Conservation (phyloP, 2,888 invertebrate genomes). For the Uloborus plumipes region DNA sequence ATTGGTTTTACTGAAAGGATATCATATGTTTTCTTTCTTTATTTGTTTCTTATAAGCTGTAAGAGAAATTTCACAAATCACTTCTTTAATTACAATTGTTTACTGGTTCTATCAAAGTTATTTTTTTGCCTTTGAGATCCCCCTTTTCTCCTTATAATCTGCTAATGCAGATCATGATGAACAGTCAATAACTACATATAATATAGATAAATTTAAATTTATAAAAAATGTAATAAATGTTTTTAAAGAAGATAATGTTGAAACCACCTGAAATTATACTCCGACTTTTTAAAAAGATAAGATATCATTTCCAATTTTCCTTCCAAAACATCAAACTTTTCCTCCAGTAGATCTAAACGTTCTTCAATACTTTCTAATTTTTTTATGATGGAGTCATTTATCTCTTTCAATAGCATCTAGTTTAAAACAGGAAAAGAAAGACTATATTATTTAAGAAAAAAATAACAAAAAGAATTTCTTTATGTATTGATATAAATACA, state of each 20-base stretch:
- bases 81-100: too few relatives aligned
- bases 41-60: too few relatives aligned
- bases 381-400: slow-evolving; percentile 23
- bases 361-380: slow-evolving; percentile 41
- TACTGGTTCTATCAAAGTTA: too few relatives aligned
- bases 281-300: neutral
- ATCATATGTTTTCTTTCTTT: too few relatives aligned
- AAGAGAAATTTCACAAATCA: too few relatives aligned
- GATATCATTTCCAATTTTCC: slow-evolving; percentile 38
- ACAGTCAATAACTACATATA: too few relatives aligned
- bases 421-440: neutral
- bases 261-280: slow-evolving; percentile 1
- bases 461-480: neutral
- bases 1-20: too few relatives aligned
- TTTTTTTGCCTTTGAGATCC: too few relatives aligned
- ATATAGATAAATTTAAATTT: neutral
- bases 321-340: slow-evolving; percentile 35
- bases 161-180: too few relatives aligned
- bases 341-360: slow-evolving; percentile 27
- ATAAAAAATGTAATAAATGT: neutral
- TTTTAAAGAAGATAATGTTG: neutral
- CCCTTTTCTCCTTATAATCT: too few relatives aligned
- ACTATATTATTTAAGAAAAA: neutral
- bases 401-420: slow-evolving; percentile 27
- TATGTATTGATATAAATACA: too few relatives aligned